Evolutionary conservation across 2,113 vertebrate genomes (phyloP).

Genomic region (Brevimyrus niger): DNA sequence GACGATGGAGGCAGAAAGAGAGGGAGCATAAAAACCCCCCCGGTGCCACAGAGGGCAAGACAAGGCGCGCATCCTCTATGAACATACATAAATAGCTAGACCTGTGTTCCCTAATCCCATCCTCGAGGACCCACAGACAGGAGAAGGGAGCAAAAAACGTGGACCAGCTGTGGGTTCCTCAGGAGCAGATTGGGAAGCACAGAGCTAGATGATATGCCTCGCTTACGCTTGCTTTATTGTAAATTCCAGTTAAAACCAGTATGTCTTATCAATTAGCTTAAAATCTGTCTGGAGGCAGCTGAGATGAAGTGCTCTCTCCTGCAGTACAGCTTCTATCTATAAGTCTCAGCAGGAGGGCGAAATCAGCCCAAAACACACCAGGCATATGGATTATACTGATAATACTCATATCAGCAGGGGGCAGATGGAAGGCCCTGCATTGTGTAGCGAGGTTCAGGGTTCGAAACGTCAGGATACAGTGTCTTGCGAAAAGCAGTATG

Average conservation of each 20-base stretch:
- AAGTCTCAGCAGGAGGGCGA: neutral
- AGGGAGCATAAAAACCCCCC: neutral
- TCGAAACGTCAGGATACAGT: neutral
- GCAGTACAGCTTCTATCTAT: neutral
- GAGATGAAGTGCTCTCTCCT: neutral
- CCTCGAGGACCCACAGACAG: neutral
- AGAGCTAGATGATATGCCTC: neutral
- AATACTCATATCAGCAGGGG: neutral
- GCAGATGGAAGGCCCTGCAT: neutral
- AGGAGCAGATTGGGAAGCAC: neutral
- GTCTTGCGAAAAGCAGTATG: neutral
- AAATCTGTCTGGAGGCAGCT: neutral
- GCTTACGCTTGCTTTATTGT: neutral
- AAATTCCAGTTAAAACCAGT: neutral
- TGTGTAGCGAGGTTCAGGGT: neutral
- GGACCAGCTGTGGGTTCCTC: neutral
- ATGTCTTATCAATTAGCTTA: neutral
- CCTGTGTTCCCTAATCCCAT: neutral
- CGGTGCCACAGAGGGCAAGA: constrained; percentile 8
- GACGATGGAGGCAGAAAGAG: constrained; percentile 19
- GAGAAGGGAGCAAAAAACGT: neutral
- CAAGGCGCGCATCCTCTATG: neutral
- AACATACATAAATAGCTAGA: neutral
- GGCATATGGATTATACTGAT: neutral
- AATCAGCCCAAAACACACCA: neutral